Conservation (phyloP, 2,113 vertebrate species). For the Rhabdornis inornatus region DNA sequence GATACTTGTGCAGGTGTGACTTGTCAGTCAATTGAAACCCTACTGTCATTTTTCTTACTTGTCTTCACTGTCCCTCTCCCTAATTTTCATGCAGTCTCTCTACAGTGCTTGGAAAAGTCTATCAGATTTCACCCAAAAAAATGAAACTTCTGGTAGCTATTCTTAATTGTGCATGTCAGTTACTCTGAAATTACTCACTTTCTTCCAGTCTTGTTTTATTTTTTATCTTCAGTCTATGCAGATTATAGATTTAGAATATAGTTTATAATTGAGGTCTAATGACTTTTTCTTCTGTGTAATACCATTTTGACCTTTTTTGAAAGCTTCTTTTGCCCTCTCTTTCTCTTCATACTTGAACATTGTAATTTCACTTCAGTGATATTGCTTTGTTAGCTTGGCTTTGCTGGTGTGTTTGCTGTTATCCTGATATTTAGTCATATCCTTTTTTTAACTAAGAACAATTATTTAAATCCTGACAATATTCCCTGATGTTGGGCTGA, state of each 20-base stretch:
- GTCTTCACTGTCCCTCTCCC: neutral
- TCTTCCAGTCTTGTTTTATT: neutral
- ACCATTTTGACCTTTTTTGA: neutral
- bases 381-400: neutral
- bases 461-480: neutral
- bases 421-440: neutral
- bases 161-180: neutral
- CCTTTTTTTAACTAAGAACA: neutral
- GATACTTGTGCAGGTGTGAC: neutral
- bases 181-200: neutral
- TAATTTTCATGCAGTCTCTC: neutral
- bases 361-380: neutral
- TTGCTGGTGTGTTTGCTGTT: neutral
- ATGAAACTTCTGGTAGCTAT: neutral
- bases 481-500: neutral
- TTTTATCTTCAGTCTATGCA: neutral
- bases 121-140: neutral
- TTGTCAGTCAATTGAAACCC: neutral
- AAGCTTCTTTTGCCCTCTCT: neutral
- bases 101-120: neutral
- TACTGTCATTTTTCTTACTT: neutral
- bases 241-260: neutral
- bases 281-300: neutral
- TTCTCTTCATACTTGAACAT: neutral
- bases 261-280: neutral